These are phyloP conservation scores for Hirtodrosophila alboralis DNA, from an alignment of 2,888 invertebrate species.

Conservation along the genomic window DNA sequence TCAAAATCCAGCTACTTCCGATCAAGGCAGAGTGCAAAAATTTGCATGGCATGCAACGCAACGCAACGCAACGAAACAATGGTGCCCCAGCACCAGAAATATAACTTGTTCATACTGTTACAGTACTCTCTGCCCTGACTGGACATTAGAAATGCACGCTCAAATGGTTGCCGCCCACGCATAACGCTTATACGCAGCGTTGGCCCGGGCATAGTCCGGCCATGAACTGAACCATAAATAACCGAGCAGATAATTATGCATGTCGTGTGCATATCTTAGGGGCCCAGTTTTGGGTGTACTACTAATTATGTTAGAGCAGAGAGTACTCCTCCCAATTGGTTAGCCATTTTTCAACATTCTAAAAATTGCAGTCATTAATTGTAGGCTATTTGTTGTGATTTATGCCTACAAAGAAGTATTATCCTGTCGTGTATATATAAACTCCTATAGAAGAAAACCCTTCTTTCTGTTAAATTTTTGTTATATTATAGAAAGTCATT, in stretches of 20 bases:
- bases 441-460: too few relatives aligned
- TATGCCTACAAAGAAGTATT: constrained; percentile 50
- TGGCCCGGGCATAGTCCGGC: constrained; percentile 22
- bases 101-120: neutral
- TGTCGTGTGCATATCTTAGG: constrained; percentile 51
- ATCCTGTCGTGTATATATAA: constrained; percentile 3
- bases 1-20: constrained; percentile 84
- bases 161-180: constrained; percentile 77
- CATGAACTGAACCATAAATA: constrained; percentile 59
- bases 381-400: constrained; percentile 54
- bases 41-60: constrained; percentile 63
- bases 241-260: constrained; percentile 72
- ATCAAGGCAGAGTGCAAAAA: constrained; percentile 78
- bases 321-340: constrained; percentile 4
- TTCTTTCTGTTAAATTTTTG: too few relatives aligned
- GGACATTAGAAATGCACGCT: constrained; percentile 69
- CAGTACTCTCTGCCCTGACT: constrained; percentile 6
- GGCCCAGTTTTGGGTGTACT: constrained; percentile 18
- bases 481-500: too few relatives aligned
- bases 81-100: constrained; percentile 6
- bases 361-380: constrained; percentile 69
- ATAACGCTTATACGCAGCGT: constrained; percentile 72
- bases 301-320: constrained; percentile 59
- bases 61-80: constrained; percentile 37
- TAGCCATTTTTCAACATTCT: constrained; percentile 28